These are phyloP conservation scores for Masticophis lateralis DNA, from an alignment of 2,797 vertebrate species.

Conservation along the genomic window DNA sequence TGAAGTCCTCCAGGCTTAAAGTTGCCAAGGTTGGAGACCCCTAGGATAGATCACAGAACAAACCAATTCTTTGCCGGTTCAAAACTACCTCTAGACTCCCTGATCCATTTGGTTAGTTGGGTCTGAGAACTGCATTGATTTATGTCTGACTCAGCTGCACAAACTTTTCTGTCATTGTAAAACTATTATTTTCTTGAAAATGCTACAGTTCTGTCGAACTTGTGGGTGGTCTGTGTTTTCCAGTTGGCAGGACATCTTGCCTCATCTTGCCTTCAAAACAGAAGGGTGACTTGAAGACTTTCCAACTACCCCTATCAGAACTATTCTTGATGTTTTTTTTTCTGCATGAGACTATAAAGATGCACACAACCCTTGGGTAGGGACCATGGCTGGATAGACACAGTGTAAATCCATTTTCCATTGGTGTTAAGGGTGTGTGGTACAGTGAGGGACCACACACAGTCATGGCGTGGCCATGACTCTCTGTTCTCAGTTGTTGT, in stretches of 20 bases:
- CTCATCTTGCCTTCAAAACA: neutral
- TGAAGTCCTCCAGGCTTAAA: too few relatives aligned
- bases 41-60: neutral
- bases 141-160: neutral
- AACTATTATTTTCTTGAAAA: neutral
- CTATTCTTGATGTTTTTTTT: neutral
- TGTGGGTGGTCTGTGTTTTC: neutral
- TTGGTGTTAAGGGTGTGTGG: neutral
- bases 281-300: neutral
- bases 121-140: neutral
- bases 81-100: neutral
- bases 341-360: neutral
- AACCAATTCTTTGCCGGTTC: neutral
- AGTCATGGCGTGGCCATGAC: neutral
- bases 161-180: neutral
- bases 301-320: neutral
- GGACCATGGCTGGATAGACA: neutral
- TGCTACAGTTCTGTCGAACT: neutral
- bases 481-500: neutral
- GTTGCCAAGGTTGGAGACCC: too few relatives aligned
- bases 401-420: neutral
- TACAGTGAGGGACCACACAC: neutral
- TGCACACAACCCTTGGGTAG: neutral
- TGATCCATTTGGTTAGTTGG: neutral
- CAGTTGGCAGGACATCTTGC: neutral